A percentile compares a stretch with the other conserved stretches of the same genome.
Evolutionary conservation across 2,113 vertebrate species (phyloP).

Genomic region (Gobiocypris rarus): DNA sequence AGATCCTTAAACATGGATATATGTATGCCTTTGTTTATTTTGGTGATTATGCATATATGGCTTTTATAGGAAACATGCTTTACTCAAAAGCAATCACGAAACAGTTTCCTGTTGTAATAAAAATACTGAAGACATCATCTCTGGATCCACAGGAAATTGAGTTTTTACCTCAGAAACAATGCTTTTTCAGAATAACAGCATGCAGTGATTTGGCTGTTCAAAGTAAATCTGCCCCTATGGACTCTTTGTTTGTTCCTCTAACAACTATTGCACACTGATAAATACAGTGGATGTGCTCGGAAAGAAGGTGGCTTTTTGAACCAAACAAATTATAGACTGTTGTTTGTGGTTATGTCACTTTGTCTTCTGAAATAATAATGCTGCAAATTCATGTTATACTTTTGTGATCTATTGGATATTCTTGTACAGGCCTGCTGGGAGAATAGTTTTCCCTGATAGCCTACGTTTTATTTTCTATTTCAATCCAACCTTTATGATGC

Average conservation of each 20-base stretch:
- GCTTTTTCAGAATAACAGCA: constrained; percentile 7
- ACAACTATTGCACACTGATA: constrained; percentile 16
- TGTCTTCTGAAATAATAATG: not conserved
- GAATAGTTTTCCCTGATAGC: constrained; percentile 3
- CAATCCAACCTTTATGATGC: constrained; percentile 3
- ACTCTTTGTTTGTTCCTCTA: constrained; percentile 25
- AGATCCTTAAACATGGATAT: not conserved
- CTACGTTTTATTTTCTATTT: not conserved
- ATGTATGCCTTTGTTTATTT: not conserved
- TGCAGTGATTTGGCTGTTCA: constrained; percentile 7
- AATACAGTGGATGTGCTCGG: constrained; percentile 7
- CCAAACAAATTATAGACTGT: constrained; percentile 1
- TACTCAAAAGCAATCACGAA: not conserved
- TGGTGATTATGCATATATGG: not conserved
- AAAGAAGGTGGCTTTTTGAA: not conserved
- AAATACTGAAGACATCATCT: constrained; percentile 4
- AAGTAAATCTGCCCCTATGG: not conserved
- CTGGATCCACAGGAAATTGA: constrained; percentile 14
- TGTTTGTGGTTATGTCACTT: not conserved
- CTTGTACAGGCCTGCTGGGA: not conserved
- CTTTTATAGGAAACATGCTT: not conserved
- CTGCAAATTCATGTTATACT: not conserved
- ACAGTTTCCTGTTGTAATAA: not conserved
- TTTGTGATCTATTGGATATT: not conserved
- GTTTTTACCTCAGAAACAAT: constrained; percentile 6